Conservation (phyloP, 2,113 vertebrate species). For the Odontesthes bonariensis region DNA sequence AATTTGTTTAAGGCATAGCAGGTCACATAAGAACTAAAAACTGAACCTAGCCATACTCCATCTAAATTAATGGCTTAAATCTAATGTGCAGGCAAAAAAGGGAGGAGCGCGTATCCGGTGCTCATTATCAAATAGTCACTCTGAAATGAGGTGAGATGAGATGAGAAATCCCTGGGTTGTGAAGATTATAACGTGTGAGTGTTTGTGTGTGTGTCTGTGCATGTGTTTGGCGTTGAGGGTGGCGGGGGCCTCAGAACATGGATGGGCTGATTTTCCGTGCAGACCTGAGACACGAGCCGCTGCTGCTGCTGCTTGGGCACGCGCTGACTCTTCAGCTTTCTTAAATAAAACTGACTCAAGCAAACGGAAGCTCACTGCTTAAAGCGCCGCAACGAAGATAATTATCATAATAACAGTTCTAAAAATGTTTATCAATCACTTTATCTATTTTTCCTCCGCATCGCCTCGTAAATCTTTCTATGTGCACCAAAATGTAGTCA, state of each 20-base stretch:
- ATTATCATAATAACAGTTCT: neutral
- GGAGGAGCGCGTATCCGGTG: conserved; percentile 18
- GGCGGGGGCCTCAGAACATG: conserved; percentile 18
- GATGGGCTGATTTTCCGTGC: conserved; percentile 49
- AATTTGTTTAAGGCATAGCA: neutral
- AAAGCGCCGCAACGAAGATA: neutral
- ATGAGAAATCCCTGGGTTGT: conserved; percentile 25
- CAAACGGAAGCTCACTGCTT: conserved; percentile 7
- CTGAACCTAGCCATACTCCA: neutral
- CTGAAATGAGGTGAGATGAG: conserved; percentile 28
- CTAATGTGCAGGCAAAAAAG: conserved; percentile 9
- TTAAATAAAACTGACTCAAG: conserved; percentile 52
- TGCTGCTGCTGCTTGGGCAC: conserved; percentile 60
- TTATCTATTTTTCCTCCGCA: neutral
- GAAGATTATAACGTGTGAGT: conserved; percentile 29
- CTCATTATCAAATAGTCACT: conserved; percentile 40
- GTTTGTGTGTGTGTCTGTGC: conserved; percentile 11
- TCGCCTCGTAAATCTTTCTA: neutral
- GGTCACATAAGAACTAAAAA: conserved; percentile 3
- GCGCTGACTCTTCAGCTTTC: conserved; percentile 70
- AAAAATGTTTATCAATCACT: conserved; percentile 6
- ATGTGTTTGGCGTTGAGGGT: conserved; percentile 13
- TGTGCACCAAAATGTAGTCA: neutral
- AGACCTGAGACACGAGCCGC: conserved; percentile 67
- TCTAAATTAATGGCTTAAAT: conserved; percentile 24